Evolutionary conservation across 2,888 invertebrate species (phyloP), one percentile per base, ranked within the genome.

Genomic region (Epicampocera succincta): DNA sequence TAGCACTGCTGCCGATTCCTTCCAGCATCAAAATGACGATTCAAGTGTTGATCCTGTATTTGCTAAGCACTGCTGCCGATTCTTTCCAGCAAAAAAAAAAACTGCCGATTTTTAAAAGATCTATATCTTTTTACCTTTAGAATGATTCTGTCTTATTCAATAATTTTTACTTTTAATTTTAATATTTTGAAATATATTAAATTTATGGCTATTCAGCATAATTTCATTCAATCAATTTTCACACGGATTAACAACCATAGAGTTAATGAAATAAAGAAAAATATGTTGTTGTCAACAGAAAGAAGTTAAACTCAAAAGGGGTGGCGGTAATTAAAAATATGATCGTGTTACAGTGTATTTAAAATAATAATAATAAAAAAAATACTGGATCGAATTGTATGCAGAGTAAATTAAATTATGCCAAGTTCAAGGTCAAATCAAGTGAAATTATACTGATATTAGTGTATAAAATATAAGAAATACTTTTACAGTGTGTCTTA

Each of bases 211-310:
- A n/a, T n/a, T n/a, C n/a, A n/a, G n/a, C n/a, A 46, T 46, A 46
- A 46, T 46, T 46, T 46, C 17, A 46, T 46, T 46, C 17, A 17
- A 46, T 46, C n/a, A 46, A 46, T 46, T 46, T 15, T 46, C 46
- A n/a, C 46, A 46, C 15, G 15, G 15, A 46, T 3, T 46, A 15
- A 46, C n/a, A n/a, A n/a, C n/a, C 46, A 15, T 46, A 15, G 8
- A 46, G n/a, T n/a, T n/a, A n/a, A n/a, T n/a, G n/a, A n/a, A n/a
- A n/a, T n/a, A n/a, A n/a, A n/a, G 5, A 15, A 46, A 46, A 46
- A 46, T 46, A 15, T 46, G 46, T 46, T 46, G 46, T n/a, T 46
- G 46, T 46, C 15, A n/a, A 46, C 46, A 46, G 46, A 46, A 46
- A 2, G 46, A 46, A 46, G 15, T 46, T 46, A n/a, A n/a, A 46